Evolutionary conservation across 2,888 invertebrate species (phyloP).

Genomic region (Acrocyrtus sp.): DNA sequence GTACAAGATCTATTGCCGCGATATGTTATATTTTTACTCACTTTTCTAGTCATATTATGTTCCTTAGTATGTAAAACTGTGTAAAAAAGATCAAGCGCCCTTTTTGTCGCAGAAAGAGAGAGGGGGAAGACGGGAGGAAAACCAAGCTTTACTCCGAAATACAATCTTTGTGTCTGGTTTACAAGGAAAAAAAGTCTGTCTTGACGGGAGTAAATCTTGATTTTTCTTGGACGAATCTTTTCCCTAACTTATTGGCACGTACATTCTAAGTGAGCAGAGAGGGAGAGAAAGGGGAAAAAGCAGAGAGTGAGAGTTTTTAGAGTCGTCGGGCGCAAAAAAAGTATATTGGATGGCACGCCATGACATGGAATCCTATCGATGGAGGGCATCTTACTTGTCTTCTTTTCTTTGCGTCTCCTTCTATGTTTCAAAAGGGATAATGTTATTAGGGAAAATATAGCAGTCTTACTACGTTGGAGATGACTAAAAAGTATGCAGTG

Average conservation of each 20-base stretch:
- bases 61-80: background rate
- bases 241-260: slow-evolving; percentile 23
- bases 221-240: slow-evolving; percentile 13
- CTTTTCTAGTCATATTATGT: background rate
- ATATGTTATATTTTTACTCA: background rate
- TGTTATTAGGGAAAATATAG: background rate
- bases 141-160: background rate
- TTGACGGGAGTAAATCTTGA: slow-evolving; percentile 22
- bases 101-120: background rate
- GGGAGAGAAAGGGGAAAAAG: background rate
- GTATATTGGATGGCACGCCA: too few relatives aligned
- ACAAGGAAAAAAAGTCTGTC: slow-evolving; percentile 9
- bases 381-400: background rate
- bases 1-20: slow-evolving; percentile 27
- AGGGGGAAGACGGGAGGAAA: background rate
- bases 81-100: background rate
- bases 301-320: background rate
- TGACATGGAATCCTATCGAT: background rate
- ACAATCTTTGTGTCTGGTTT: background rate
- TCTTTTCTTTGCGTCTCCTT: too few relatives aligned
- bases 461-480: background rate
- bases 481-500: background rate
- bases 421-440: too few relatives aligned
- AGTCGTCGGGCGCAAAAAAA: too few relatives aligned
- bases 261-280: background rate